These are phyloP conservation scores for Encarsia formosa DNA, from an alignment of 2,888 invertebrate genomes.

Conservation along the genomic window DNA sequence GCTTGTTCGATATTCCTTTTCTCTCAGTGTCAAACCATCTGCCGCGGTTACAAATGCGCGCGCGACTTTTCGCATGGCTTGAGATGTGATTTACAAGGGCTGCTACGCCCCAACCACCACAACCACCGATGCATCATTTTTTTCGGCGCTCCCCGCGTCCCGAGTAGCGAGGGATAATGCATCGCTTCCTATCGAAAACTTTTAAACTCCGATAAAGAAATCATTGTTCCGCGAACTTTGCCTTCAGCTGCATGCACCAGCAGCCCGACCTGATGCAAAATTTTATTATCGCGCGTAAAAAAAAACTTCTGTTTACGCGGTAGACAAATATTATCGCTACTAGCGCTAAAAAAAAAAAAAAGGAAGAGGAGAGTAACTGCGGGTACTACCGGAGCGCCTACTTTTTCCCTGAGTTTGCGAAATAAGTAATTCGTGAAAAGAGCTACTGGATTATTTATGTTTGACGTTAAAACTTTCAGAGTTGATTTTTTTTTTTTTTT, in stretches of 20 bases:
- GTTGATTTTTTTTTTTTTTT: too few species aligned
- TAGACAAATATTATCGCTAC: conserved; percentile 12
- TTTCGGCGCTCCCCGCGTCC: background rate
- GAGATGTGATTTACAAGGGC: conserved; percentile 23
- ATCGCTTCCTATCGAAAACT: conserved; percentile 15
- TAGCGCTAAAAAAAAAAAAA: background rate
- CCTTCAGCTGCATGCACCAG: too few species aligned
- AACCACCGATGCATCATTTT: conserved; percentile 15
- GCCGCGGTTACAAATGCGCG: conserved; percentile 23
- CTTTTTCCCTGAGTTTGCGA: too few species aligned
- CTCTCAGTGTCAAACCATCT: conserved; percentile 13
- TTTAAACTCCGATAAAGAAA: conserved; percentile 20
- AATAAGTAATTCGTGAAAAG: too few species aligned
- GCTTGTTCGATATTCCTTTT: background rate
- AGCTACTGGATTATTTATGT: too few species aligned
- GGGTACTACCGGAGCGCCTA: too few species aligned
- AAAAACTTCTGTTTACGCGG: conserved; percentile 15
- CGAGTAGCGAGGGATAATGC: conserved; percentile 2
- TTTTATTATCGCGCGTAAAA: conserved; percentile 19
- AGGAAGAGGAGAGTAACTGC: background rate
- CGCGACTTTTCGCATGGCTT: too few species aligned
- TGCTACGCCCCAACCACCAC: too few species aligned
- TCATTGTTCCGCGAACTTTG: background rate
- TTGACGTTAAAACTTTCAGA: too few species aligned
- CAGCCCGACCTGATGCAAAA: conserved; percentile 14